Percentiles rank a stretch among this genome's conserved stretches.
phyloP scores from a whole-genome alignment of 2,888 invertebrate genomes.

The Amphipyra berbera region DNA sequence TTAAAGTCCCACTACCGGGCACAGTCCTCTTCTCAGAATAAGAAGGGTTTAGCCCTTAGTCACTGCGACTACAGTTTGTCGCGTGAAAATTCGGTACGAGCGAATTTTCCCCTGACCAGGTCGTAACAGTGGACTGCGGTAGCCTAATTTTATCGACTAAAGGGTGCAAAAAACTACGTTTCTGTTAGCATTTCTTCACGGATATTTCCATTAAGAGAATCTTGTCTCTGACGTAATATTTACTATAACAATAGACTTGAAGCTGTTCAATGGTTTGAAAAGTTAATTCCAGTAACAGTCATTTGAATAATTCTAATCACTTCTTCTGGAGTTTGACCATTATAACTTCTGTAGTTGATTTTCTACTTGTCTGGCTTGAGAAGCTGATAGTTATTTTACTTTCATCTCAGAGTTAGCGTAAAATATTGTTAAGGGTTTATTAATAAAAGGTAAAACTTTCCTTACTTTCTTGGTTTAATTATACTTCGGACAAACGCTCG shows the following conservation, averaged over 20 bases:
- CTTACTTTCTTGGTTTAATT: constrained; percentile 18
- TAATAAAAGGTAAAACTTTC: constrained; percentile 7
- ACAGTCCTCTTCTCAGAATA: too few species aligned
- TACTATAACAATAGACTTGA: not conserved
- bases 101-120: too few species aligned
- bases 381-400: constrained; percentile 29
- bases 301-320: constrained; percentile 26
- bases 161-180: too few species aligned
- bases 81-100: too few species aligned
- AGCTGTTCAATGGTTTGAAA: not conserved
- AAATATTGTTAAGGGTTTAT: constrained; percentile 12
- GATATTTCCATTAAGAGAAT: not conserved
- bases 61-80: too few species aligned
- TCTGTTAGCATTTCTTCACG: too few species aligned
- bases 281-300: constrained; percentile 17
- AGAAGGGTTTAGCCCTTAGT: too few species aligned
- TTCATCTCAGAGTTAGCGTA: constrained; percentile 32
- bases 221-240: constrained; percentile 3
- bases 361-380: constrained; percentile 5
- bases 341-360: not conserved
- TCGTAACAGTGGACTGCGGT: too few species aligned
- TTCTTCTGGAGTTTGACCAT: constrained; percentile 26
- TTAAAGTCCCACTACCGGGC: too few species aligned
- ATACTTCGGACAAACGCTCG: constrained; percentile 12
- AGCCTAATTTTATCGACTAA: too few species aligned